Evolutionary conservation across 2,797 vertebrate genomes (phyloP).

Genomic region (Syngnathus acus): DNA sequence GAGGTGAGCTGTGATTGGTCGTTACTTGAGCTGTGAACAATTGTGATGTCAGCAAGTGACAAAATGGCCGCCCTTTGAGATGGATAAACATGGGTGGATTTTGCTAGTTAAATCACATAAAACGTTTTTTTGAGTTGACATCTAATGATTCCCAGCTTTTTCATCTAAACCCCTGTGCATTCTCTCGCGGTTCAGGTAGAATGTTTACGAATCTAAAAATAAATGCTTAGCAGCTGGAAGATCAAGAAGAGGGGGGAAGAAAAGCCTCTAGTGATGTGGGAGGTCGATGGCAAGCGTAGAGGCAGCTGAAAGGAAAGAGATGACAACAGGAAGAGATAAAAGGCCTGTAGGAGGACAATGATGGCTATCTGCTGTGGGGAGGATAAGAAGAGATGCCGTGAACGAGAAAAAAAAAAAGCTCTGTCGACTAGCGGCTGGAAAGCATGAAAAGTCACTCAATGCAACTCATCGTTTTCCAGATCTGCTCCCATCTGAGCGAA

Average conservation of each 20-base stretch:
- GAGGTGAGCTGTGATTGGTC: no score
- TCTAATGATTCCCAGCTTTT: neutral
- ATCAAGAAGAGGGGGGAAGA: neutral
- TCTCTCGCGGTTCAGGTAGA: neutral
- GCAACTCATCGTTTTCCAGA: conserved; percentile 64
- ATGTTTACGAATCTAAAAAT: neutral
- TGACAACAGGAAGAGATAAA: conserved; percentile 13
- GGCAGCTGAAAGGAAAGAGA: conserved; percentile 9
- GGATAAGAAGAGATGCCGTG: neutral
- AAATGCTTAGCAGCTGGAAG: neutral
- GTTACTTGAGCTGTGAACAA: no score
- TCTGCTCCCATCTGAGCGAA: conserved; percentile 97
- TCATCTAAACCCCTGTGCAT: neutral
- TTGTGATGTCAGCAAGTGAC: no score
- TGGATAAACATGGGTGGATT: no score
- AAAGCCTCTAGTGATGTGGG: neutral
- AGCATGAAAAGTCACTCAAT: neutral
- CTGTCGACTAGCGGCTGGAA: neutral
- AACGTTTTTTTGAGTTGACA: no score
- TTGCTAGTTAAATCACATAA: no score
- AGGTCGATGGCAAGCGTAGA: neutral
- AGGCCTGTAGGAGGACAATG: neutral
- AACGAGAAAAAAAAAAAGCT: neutral
- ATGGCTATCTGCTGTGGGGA: neutral
- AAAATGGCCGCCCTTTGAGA: no score